Evolutionary conservation across 2,888 invertebrate species (phyloP).

Genomic region (Urechis unicinctus): DNA sequence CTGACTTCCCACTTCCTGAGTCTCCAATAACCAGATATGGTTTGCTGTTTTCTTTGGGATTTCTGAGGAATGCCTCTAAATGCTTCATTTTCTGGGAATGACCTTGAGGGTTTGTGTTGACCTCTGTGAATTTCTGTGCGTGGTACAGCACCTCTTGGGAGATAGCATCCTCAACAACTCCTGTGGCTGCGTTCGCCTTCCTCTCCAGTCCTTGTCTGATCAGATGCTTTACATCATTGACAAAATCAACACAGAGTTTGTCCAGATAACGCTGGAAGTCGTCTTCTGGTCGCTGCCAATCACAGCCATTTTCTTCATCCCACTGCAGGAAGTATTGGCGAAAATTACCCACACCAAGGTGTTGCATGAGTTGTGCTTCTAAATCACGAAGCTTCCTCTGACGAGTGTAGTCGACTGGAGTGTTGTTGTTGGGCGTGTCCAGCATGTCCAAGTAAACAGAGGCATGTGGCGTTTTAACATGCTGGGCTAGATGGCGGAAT

Average conservation of each 20-base stretch:
- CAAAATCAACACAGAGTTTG: conserved; percentile 12
- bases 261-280: conserved; percentile 12
- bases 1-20: conserved; percentile 13
- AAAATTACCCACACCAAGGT: conserved; percentile 12
- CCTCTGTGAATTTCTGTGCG: conserved; percentile 4
- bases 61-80: conserved; percentile 13
- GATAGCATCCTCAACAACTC: not conserved
- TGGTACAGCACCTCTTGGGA: conserved; percentile 15
- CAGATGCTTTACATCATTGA: conserved; percentile 13
- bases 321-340: conserved; percentile 14
- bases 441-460: conserved; percentile 1
- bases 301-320: conserved; percentile 4
- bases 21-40: conserved; percentile 18
- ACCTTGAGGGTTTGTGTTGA: conserved; percentile 6
- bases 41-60: conserved; percentile 9
- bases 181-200: not conserved
- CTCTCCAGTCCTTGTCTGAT: conserved; percentile 5
- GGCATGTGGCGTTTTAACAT: not conserved
- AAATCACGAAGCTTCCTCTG: conserved; percentile 1
- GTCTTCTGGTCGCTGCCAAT: too few species aligned
- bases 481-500: conserved; percentile 5
- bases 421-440: not conserved
- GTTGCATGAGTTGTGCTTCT: conserved; percentile 1
- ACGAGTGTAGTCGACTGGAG: not conserved
- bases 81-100: conserved; percentile 4